A percentile compares a stretch with the other conserved stretches of the same genome.
These are phyloP conservation scores for Anoura caudifer DNA, from an alignment of 2,113 vertebrate genomes.

Conservation along the genomic window DNA sequence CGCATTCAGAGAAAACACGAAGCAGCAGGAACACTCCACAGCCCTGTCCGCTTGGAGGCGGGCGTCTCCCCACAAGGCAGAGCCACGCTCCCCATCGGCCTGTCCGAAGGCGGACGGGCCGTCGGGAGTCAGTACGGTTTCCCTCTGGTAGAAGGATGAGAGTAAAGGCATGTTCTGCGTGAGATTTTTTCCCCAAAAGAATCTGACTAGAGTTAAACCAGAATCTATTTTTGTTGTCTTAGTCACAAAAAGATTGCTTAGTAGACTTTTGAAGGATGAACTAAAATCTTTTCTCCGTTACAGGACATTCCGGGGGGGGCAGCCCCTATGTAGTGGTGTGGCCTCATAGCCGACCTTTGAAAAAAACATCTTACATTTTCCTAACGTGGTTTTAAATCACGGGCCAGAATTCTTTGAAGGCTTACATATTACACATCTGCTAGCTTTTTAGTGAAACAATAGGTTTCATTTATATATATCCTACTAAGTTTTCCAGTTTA, in stretches of 20 bases:
- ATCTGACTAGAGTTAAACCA: background rate
- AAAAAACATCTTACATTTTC: background rate
- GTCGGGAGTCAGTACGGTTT: accelerated
- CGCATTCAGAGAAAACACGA: background rate
- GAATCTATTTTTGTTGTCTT: background rate
- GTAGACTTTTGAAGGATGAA: background rate
- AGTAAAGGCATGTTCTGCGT: accelerated
- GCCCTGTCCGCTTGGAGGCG: accelerated
- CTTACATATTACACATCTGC: background rate
- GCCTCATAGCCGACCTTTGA: background rate
- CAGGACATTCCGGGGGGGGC: background rate
- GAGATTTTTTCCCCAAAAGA: background rate
- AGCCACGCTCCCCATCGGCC: accelerated
- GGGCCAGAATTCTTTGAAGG: background rate
- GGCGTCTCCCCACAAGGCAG: background rate
- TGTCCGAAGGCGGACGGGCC: background rate
- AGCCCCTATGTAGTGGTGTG: too few species aligned
- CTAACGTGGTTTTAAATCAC: background rate
- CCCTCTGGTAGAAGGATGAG: accelerated
- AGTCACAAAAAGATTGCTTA: background rate
- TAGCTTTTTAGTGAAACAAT: too few species aligned
- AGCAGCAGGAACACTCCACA: accelerated
- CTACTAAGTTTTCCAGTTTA: background rate
- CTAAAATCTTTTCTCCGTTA: background rate
- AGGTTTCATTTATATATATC: background rate